phyloP scores from a whole-genome alignment of 1,140 invertebrate species.

The Colletes gigas region DNA sequence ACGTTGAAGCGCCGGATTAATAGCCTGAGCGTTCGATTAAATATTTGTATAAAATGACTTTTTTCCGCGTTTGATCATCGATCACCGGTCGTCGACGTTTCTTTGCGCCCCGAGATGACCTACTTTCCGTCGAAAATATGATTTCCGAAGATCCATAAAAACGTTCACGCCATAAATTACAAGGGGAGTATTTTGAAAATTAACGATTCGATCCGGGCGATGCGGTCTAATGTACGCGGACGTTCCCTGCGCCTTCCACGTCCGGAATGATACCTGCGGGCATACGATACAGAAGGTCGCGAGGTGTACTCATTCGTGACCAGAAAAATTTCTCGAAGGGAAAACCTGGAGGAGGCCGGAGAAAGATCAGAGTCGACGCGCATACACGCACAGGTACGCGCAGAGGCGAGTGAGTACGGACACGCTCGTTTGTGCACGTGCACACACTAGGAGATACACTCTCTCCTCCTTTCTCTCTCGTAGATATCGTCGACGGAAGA shows the following conservation, averaged over 20 bases:
- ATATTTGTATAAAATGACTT: too few species aligned
- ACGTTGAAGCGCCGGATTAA: too few species aligned
- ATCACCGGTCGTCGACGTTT: too few species aligned
- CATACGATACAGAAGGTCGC: conserved; percentile 52
- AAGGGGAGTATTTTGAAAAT: conserved; percentile 33
- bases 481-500: neutral
- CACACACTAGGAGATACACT: neutral
- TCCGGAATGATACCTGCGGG: conserved; percentile 32
- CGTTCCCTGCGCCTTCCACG: neutral
- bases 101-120: too few species aligned
- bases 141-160: too few species aligned
- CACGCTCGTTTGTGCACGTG: neutral
- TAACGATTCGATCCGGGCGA: conserved; percentile 34
- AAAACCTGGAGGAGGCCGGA: conserved; percentile 20
- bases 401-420: too few species aligned
- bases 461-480: conserved; percentile 50
- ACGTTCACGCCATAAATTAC: conserved; percentile 18
- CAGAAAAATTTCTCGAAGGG: conserved; percentile 44
- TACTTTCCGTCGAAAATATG: too few species aligned
- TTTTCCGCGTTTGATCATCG: too few species aligned
- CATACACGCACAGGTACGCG: too few species aligned
- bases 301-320: conserved; percentile 54
- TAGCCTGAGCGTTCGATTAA: too few species aligned
- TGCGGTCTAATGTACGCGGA: conserved; percentile 28
- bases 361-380: conserved; percentile 25